Evolutionary conservation across 2,113 vertebrate species (phyloP).

Genomic region (Xiphias gladius): DNA sequence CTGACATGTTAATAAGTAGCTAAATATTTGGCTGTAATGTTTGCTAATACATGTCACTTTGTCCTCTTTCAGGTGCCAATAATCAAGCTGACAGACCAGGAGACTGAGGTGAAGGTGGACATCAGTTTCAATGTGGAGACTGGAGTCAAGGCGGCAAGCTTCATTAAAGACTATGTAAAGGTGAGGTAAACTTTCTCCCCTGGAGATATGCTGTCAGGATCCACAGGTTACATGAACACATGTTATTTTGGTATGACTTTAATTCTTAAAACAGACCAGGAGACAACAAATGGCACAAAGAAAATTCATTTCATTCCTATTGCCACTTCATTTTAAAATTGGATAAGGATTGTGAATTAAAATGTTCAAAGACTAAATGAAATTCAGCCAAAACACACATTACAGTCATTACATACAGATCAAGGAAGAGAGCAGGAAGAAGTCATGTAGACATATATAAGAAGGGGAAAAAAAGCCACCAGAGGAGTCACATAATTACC

Average conservation of each 20-base stretch:
- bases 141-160: slow-evolving; percentile 95
- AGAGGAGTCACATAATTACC: slow-evolving; percentile 61
- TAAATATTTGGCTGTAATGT: background rate
- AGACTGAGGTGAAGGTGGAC: slow-evolving; percentile 98
- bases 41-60: background rate
- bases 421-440: slow-evolving; percentile 18
- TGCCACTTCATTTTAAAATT: background rate
- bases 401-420: background rate
- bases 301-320: background rate
- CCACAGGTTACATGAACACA: too few species aligned
- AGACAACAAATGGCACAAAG: background rate
- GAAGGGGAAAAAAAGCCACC: slow-evolving; percentile 35
- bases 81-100: slow-evolving; percentile 98
- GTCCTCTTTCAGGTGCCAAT: slow-evolving; percentile 91
- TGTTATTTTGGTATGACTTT: background rate
- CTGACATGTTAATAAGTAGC: slow-evolving; percentile 40
- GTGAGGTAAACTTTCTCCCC: slow-evolving; percentile 70
- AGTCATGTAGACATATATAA: slow-evolving; percentile 43
- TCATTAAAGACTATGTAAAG: slow-evolving; percentile 98
- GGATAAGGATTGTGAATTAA: background rate
- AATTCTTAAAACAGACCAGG: background rate
- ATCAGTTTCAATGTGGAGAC: slow-evolving; percentile 99
- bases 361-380: background rate
- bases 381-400: background rate
- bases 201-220: background rate